A percentile compares a stretch with the other conserved stretches of the same genome.
These are phyloP conservation scores for Batillaria attramentaria DNA, from an alignment of 1,140 invertebrate genomes.

Conservation along the genomic window DNA sequence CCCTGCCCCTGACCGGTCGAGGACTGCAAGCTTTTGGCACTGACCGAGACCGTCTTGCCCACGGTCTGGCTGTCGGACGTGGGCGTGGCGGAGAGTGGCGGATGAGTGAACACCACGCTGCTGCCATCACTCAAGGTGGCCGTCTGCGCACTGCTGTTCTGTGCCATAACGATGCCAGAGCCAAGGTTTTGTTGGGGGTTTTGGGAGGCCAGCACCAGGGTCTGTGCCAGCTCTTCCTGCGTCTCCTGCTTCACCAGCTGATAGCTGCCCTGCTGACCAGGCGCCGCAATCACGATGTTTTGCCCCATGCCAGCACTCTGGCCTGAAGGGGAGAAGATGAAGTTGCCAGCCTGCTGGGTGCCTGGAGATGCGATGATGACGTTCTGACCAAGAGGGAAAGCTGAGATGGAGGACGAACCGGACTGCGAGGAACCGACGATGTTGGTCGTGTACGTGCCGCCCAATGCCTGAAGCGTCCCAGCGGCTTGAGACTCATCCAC, in stretches of 20 bases:
- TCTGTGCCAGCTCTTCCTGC: constrained; percentile 40
- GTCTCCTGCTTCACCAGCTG: constrained; percentile 40
- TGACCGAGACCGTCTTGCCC: constrained; percentile 22
- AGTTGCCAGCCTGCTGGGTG: constrained; percentile 41
- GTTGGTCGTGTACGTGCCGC: background rate
- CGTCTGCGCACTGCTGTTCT: constrained; percentile 5
- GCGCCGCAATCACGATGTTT: constrained; percentile 42
- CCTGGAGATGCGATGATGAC: constrained; percentile 45
- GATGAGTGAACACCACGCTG: constrained; percentile 33
- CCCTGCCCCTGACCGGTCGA: constrained; percentile 24
- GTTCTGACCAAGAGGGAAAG: constrained; percentile 43
- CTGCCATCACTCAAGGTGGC: constrained; percentile 30
- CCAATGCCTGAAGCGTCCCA: constrained; percentile 13
- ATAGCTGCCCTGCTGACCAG: constrained; percentile 38
- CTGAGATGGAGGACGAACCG: constrained; percentile 18
- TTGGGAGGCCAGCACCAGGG: constrained; percentile 41
- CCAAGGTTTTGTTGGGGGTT: constrained; percentile 39
- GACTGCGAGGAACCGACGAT: constrained; percentile 24
- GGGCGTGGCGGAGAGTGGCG: constrained; percentile 18
- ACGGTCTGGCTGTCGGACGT: constrained; percentile 34
- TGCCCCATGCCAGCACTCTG: constrained; percentile 28
- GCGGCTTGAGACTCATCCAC: constrained; percentile 21
- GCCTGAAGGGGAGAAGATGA: constrained; percentile 36
- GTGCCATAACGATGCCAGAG: constrained; percentile 32
- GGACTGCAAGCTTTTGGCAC: background rate